A percentile compares a stretch with the other conserved stretches of the same genome.
These are phyloP conservation scores for Diabrotica balteata DNA, from an alignment of 2,888 invertebrate species.

Conservation along the genomic window DNA sequence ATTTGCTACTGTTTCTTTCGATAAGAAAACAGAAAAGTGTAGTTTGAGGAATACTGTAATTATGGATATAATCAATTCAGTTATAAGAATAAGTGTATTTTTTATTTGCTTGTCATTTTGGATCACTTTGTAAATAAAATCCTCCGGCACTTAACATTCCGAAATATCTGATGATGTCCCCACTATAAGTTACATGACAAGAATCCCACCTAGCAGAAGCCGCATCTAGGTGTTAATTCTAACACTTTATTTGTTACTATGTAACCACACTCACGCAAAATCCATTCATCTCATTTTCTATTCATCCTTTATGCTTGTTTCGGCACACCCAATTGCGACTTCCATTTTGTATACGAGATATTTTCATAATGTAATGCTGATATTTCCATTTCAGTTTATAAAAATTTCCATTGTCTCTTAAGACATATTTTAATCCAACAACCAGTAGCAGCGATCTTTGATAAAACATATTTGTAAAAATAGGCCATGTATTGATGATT, in stretches of 20 bases:
- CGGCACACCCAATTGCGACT: not conserved
- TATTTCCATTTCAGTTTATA: not conserved
- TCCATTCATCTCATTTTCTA: conserved; percentile 1
- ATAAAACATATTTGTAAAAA: not conserved
- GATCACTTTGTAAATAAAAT: too few species aligned
- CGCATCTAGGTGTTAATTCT: conserved; percentile 2
- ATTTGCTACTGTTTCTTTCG: too few species aligned
- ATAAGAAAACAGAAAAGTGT: too few species aligned
- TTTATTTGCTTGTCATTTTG: too few species aligned
- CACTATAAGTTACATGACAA: too few species aligned
- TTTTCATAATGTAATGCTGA: not conserved
- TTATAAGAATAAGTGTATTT: too few species aligned
- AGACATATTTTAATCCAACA: conserved; percentile 6
- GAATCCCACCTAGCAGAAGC: too few species aligned
- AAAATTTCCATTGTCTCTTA: conserved; percentile 18
- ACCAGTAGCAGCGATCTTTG: conserved; percentile 18
- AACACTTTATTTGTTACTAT: conserved; percentile 6
- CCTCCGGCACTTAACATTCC: too few species aligned
- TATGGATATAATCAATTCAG: too few species aligned
- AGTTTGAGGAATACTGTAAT: too few species aligned
- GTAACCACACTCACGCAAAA: not conserved
- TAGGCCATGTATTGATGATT: not conserved
- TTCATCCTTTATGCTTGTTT: conserved; percentile 6
- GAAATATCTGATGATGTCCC: too few species aligned
- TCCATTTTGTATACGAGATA: conserved; percentile 2